Conservation (phyloP, 2,113 vertebrate genomes). For the Indicator indicator region DNA sequence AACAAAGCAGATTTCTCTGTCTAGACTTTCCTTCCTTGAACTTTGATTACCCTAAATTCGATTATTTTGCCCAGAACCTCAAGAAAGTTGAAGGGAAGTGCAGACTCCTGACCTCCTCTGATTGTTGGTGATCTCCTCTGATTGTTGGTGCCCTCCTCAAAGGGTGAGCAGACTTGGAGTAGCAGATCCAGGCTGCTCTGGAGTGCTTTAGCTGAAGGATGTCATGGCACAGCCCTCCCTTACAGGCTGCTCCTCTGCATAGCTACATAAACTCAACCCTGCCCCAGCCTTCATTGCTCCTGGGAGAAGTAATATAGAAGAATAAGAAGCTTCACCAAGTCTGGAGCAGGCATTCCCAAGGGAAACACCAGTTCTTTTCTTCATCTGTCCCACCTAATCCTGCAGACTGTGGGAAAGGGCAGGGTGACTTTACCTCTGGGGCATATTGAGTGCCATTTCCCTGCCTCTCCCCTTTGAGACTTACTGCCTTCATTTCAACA, state of each 20-base stretch:
- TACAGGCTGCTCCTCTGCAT: neutral
- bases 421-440: neutral
- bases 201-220: neutral
- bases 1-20: neutral
- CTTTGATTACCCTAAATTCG: neutral
- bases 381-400: neutral
- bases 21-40: neutral
- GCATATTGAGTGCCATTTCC: neutral
- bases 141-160: neutral
- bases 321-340: neutral
- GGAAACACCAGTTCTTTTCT: neutral
- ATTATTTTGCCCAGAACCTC: neutral
- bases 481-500: neutral
- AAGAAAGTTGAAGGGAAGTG: neutral
- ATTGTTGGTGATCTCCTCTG: too few species aligned
- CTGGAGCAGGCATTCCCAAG: accelerated
- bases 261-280: accelerated
- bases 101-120: accelerated
- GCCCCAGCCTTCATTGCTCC: neutral
- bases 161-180: neutral
- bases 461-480: neutral
- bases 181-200: neutral
- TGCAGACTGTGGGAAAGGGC: neutral
- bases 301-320: neutral
- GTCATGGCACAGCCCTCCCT: neutral